Conservation (phyloP, 2,888 invertebrate genomes). For the Ctenicera cuprea region DNA sequence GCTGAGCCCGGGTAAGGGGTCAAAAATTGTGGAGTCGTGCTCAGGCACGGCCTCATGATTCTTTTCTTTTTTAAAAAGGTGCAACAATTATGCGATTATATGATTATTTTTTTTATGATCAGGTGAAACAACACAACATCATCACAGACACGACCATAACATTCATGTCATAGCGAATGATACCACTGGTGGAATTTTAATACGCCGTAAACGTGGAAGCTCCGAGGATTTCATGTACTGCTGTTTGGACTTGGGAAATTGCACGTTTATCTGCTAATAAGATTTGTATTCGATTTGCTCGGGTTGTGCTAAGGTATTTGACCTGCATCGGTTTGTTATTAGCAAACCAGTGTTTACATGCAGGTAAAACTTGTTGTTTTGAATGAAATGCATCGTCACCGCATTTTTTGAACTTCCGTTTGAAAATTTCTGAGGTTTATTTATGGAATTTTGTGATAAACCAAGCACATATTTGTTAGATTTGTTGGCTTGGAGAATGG, state of each 20-base stretch:
- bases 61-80: too few relatives aligned
- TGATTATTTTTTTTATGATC: background rate
- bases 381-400: too few relatives aligned
- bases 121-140: slow-evolving; percentile 33
- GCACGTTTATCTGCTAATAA: slow-evolving; percentile 16
- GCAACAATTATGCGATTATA: background rate
- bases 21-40: too few relatives aligned
- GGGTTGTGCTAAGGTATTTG: too few relatives aligned
- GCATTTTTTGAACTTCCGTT: background rate
- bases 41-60: too few relatives aligned
- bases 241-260: slow-evolving; percentile 36
- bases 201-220: slow-evolving; percentile 40
- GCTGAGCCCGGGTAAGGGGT: too few relatives aligned
- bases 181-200: slow-evolving; percentile 30
- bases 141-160: slow-evolving; percentile 22
- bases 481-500: background rate
- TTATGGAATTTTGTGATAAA: slow-evolving; percentile 13
- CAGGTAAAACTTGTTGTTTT: background rate
- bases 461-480: background rate
- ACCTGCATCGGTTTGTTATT: slow-evolving; percentile 6
- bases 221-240: slow-evolving; percentile 38
- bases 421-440: background rate
- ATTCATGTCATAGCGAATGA: slow-evolving; percentile 27
- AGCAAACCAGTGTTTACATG: background rate
- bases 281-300: slow-evolving; percentile 9